Evolutionary conservation across 2,113 vertebrate genomes (phyloP), one percentile per base, ranked within the genome.

Genomic region (Orcinus orca): DNA sequence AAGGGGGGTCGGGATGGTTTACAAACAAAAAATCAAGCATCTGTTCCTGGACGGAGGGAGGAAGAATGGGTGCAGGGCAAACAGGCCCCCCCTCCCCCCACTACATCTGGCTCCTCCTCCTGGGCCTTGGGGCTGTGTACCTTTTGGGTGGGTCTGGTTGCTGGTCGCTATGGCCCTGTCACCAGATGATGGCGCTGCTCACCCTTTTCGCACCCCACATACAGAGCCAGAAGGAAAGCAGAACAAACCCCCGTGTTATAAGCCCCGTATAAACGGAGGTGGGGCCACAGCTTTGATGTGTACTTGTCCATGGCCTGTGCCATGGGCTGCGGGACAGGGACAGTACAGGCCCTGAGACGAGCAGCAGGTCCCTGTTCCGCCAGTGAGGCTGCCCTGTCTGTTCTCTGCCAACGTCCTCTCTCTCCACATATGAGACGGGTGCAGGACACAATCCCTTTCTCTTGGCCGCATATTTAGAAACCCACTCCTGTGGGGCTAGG

Each of bases 121-220:
- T 1, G 3, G 73, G 80, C 41, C 55, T 63, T 1, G 2, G 63
- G 20, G 44, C 25, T 10, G 12, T 26, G 50, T 10, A 2, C 53
- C 65, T 60, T 11, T 76, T 4, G 9, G 36, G 47, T 41, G 31
- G 17, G 2, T 62, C 81, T 25, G 18, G 36, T 4, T 3, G 26
- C 25, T 13, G 60, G 38, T 53, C 1, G 0, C 38, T 83, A 6
- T 4, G 25, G 23, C 58, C 38, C 6, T 8, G 2, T 73, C 12
- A 31, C 62, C 47, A 23, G 23, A 9, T 1, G 1, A 0, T 55
- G 76, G 62, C 0, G 0, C 41, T 33, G 17, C 38, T 8, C 10
- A 13, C 44, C 71, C 5, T 26, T 60, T 6, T 12, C 5, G 4
- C 10, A 11, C 38, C n/a, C 44, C 1, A 0, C 0, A 3, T 21